phyloP scores from a whole-genome alignment of 2,113 vertebrate species.

The Willisornis vidua region DNA sequence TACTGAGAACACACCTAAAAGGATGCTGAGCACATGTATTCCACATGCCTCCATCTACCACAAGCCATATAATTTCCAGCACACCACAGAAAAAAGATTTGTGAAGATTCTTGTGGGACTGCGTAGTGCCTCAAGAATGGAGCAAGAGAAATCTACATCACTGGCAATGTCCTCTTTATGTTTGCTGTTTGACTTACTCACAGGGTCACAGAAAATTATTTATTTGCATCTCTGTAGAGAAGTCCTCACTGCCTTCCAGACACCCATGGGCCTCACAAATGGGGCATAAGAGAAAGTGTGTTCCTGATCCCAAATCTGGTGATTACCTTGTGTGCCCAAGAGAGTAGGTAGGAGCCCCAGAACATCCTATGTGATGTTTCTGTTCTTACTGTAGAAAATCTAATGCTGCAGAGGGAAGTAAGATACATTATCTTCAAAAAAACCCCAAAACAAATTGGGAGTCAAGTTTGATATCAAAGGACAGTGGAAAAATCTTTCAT shows the following conservation, averaged over 20 bases:
- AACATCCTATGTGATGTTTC: neutral
- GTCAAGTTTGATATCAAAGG: neutral
- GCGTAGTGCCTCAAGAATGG: neutral
- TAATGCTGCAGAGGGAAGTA: neutral
- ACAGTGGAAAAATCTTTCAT: neutral
- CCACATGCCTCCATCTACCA: neutral
- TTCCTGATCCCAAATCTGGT: neutral
- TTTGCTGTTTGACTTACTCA: neutral
- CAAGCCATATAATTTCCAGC: neutral
- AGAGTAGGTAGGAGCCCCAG: neutral
- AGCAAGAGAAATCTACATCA: neutral
- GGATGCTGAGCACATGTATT: neutral
- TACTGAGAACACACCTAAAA: neutral
- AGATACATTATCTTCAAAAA: neutral
- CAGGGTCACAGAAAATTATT: neutral
- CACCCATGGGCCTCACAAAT: neutral
- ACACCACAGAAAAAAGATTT: neutral
- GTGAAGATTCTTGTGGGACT: neutral
- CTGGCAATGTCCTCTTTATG: neutral
- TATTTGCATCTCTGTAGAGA: neutral
- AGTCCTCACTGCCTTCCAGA: neutral
- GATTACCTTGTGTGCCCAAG: neutral
- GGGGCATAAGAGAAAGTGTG: neutral
- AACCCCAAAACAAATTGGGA: neutral
- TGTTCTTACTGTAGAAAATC: neutral